Base-by-base conservation (phyloP, 1,140 invertebrate species). In the Colletes latitarsis region DNA sequence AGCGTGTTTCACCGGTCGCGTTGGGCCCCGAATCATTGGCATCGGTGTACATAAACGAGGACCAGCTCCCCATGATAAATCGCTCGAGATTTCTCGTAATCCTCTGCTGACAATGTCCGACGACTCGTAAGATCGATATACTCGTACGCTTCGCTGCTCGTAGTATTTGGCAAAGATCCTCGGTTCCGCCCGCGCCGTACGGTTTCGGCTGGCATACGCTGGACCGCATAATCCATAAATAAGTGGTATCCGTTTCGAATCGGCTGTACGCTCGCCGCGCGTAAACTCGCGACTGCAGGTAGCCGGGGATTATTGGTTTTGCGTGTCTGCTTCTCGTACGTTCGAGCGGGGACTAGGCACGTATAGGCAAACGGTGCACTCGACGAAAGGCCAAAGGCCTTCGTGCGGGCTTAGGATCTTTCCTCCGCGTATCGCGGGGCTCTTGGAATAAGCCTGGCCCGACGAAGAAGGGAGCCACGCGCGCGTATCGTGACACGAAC, bases 371-470 rank as follows among this genome's bases (percentile, higher is more conserved):
- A 68, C 80, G 76, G 74, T 88, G 84, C 76, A 81, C 78, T 76
- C 85, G 87, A 89, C 72, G 82, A 91, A 89, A 90, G 90, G 89
- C 87, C 85, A 91, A 90, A 91, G 82, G 83, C 88, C 89, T 90
- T 89, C 86, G 78, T 80, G 83, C 83, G 21, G 17, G 64, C 15
- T 30, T 19, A 6, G 19, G 39, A 41, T 69, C n/a, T 49, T 41
- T 52, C 39, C 6, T 49, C 10, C 17, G 82, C 86, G 83, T 88
- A 43, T 43, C 43, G 43, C 43, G 8, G 43, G 43, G 8, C 43
- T 46, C 84, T 90, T 82, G 84, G 82, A 87, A 83, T 66, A 53
- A 79, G 74, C 55, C 30, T 19, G 21, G 66, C 43, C 64, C 3
- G n/a, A 30, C n/a, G 15, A 76, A 62, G 39, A 71, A 53, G 17